Evolutionary conservation across 2,797 vertebrate species (phyloP), one percentile per base, ranked within the genome.

Genomic region (Hemitrygon akajei): DNA sequence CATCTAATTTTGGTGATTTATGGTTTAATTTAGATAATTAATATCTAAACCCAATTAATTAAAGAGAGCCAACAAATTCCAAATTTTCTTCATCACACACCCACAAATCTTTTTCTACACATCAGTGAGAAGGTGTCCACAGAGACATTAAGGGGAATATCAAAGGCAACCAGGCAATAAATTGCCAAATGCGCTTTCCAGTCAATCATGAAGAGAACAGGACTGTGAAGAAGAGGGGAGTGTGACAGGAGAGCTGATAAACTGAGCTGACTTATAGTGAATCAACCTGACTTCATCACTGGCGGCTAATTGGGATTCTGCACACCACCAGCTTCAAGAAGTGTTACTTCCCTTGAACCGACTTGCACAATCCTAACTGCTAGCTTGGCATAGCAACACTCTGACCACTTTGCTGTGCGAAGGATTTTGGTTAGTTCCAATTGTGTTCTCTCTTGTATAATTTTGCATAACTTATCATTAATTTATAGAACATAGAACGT

Each of bases 111-210:
- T 89, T n/a, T 34, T 25, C 37, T 22, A 69, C 63, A 69, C 86
- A 89, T 89, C 63, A 30, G 16, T 89, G 60, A 89, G 60, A 66
- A 66, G 3, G 66, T 69, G 69, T 58, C 86, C 69, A 18, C n/a
- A 37, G 63, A 60, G 86, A 69, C n/a, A 69, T 89, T 66, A 89
- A 18, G n/a, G 60, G 71, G 60, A 30, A 63, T 63, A 89, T 89
- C 37, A n/a, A 89, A 89, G 86, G 34, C 86, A 89, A 34, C 60
- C 86, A 89, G 34, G 86, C 86, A 69, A 89, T 69, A 89, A 66
- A 89, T 89, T 89, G 16, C 60, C 60, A 89, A 69, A 69, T 89
- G 86, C 69, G 63, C 34, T 89, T 69, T 89, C 37, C 60, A 89
- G 86, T 37, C 63, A 89, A 37, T 89, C 86, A 69, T 69, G 86